Evolutionary conservation across 2,888 invertebrate species (phyloP), one percentile per base, ranked within the genome.

Genomic region (Synergus umbraculus): DNA sequence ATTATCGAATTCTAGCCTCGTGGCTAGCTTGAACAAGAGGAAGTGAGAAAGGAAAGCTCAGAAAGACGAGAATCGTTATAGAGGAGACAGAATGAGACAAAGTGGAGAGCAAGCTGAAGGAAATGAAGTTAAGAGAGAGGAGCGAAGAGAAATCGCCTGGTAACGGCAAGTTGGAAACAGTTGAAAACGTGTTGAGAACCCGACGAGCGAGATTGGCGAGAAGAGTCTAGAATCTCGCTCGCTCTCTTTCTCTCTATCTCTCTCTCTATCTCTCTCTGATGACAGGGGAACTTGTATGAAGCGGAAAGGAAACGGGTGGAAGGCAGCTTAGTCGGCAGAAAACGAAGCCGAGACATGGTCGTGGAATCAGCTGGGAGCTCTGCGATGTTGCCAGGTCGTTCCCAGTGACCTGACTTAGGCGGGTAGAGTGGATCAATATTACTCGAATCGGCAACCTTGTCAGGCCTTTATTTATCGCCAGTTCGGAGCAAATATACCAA

Each of bases 401-500:
- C 44, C 64, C 82, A 81, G 82, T 83, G 87, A 88, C 85, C 87
- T 85, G 86, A 80, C 85, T 83, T 80, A 80, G 82, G 79, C 83
- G 78, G 77, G 83, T 78, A 80, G 85, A 41, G 54, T 37, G 41
- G 89, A 90, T 90, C 90, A 90, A 90, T 89, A 90, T 85, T 85
- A 77, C 81, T 37, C 80, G 81, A 88, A 81, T 85, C 76, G 91
- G 88, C 91, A 91, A 90, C 90, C 78, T 76, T 80, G 91, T 86
- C 64, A 76, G 65, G 78, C 78, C 41, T 86, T 85, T 86, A 86
- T 85, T 87, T 87, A 88, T 79, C 80, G 69, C 69, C 69, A 46
- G 79, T 76, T 66, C 73, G 76, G 76, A 54, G 54, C 41, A 54
- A 73, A 73, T 73, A 29, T 73, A 54, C 73, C n/a, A 73, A 73